A percentile compares a stretch with the other conserved stretches of the same genome.
Conservation (phyloP, 1,140 invertebrate species). For the Dinoponera quadriceps region DNA sequence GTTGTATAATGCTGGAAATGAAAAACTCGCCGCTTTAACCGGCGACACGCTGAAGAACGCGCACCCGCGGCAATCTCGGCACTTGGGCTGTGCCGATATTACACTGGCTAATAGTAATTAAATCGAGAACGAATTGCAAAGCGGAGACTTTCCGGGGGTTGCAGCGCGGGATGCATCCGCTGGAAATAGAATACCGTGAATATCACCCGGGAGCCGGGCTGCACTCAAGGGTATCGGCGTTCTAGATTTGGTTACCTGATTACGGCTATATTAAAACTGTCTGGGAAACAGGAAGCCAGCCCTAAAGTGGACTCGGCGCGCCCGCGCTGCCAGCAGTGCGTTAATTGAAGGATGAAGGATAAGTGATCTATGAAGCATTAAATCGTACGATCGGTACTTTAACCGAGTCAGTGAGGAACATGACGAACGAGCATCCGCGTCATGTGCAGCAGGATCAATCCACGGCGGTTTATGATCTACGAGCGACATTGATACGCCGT, state of each 20-base stretch:
- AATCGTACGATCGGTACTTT: slow-evolving; percentile 44
- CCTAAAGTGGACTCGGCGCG: background rate
- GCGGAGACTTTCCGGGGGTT: background rate
- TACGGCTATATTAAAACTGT: slow-evolving; percentile 30
- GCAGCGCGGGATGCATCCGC: background rate
- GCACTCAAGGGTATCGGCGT: background rate
- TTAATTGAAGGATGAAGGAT: slow-evolving; percentile 50
- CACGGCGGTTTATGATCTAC: slow-evolving; percentile 38
- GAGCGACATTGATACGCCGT: background rate
- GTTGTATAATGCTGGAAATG: background rate
- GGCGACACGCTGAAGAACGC: background rate
- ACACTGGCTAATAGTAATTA: no score
- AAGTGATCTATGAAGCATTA: slow-evolving; percentile 51
- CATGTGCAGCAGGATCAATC: slow-evolving; percentile 28
- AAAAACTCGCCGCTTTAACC: slow-evolving; percentile 3
- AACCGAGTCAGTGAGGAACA: slow-evolving; percentile 25
- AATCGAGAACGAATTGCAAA: background rate
- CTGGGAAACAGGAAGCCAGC: background rate
- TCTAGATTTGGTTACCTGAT: background rate
- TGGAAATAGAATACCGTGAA: slow-evolving; percentile 9
- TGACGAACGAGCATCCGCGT: slow-evolving; percentile 45
- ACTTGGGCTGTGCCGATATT: no score
- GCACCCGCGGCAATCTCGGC: no score
- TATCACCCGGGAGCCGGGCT: background rate
- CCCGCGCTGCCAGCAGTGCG: background rate